phyloP scores from a whole-genome alignment of 2,797 vertebrate species.

The Enteromius paludinosus region DNA sequence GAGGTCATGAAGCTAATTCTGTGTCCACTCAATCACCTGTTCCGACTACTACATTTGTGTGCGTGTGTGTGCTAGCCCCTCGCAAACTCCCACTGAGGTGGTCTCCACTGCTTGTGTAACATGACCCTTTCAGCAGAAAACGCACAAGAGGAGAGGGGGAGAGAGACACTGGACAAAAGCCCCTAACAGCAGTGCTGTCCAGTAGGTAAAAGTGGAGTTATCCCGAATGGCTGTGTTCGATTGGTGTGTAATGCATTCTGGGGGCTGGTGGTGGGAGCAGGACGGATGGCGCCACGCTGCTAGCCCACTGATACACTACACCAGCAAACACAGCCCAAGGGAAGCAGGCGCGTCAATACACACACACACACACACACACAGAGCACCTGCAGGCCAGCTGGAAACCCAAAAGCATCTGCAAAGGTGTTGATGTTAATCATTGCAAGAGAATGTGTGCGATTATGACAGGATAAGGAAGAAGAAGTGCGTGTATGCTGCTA shows the following conservation, averaged over 20 bases:
- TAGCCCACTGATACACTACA: conserved; percentile 93
- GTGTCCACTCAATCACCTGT: conserved; percentile 21
- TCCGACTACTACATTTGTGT: not conserved
- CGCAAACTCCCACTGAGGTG: conserved; percentile 30
- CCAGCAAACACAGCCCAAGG: conserved; percentile 72
- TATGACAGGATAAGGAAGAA: conserved; percentile 28
- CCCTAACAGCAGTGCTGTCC: conserved; percentile 69
- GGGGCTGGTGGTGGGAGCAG: conserved; percentile 87
- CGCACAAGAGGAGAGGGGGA: conserved; percentile 15
- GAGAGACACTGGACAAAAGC: conserved; percentile 80
- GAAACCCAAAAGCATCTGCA: conserved; percentile 25
- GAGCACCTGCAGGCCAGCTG: conserved; percentile 46
- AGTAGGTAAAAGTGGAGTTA: conserved; percentile 87
- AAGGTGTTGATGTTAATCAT: conserved; percentile 38
- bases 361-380: conserved; percentile 22
- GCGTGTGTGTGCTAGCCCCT: not conserved
- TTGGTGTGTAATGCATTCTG: conserved; percentile 94
- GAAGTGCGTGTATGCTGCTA: conserved; percentile 35
- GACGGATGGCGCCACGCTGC: conserved; percentile 92
- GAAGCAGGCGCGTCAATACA: conserved; percentile 77
- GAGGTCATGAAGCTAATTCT: not conserved
- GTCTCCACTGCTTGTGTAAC: conserved; percentile 30
- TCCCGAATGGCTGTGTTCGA: conserved; percentile 95
- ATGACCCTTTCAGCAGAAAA: conserved; percentile 19
- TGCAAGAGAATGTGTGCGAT: conserved; percentile 19